These are phyloP conservation scores for Lepidurus apus DNA, from an alignment of 1,140 invertebrate genomes.

Conservation along the genomic window DNA sequence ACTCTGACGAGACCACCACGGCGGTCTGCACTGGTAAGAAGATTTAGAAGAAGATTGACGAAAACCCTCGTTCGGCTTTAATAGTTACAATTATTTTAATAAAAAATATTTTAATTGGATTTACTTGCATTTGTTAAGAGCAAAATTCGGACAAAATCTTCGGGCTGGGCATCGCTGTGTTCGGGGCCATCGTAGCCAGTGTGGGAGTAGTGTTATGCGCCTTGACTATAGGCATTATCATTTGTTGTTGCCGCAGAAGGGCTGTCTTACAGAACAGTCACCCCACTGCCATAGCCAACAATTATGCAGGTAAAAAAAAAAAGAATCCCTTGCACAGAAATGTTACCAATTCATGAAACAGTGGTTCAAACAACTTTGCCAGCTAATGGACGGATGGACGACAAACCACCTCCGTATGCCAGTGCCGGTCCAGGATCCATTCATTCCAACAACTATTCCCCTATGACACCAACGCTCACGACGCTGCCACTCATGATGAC, in stretches of 20 bases:
- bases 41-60: slow-evolving; percentile 6
- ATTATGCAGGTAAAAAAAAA: slow-evolving; percentile 26
- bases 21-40: slow-evolving; percentile 69
- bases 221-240: slow-evolving; percentile 57
- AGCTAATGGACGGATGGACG: slow-evolving; percentile 48
- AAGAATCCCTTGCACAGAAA: neutral
- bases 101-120: neutral
- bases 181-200: slow-evolving; percentile 63
- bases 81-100: too few relatives aligned
- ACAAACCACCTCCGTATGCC: slow-evolving; percentile 55
- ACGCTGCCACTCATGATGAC: slow-evolving; percentile 42
- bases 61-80: slow-evolving; percentile 26
- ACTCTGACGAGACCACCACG: slow-evolving; percentile 76
- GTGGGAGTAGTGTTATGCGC: slow-evolving; percentile 59
- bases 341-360: slow-evolving; percentile 58
- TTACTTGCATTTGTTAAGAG: slow-evolving; percentile 51
- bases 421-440: slow-evolving; percentile 41
- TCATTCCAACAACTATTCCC: slow-evolving; percentile 22
- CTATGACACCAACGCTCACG: slow-evolving; percentile 33
- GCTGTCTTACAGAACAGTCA: slow-evolving; percentile 33
- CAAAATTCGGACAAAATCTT: slow-evolving; percentile 63
- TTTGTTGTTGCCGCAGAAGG: slow-evolving; percentile 67
- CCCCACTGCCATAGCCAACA: slow-evolving; percentile 12
- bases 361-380: slow-evolving; percentile 71
- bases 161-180: slow-evolving; percentile 66